phyloP scores from a whole-genome alignment of 30 jellyfish, hydroid and myxozoan species.

The Turritopsis dohrnii region DNA sequence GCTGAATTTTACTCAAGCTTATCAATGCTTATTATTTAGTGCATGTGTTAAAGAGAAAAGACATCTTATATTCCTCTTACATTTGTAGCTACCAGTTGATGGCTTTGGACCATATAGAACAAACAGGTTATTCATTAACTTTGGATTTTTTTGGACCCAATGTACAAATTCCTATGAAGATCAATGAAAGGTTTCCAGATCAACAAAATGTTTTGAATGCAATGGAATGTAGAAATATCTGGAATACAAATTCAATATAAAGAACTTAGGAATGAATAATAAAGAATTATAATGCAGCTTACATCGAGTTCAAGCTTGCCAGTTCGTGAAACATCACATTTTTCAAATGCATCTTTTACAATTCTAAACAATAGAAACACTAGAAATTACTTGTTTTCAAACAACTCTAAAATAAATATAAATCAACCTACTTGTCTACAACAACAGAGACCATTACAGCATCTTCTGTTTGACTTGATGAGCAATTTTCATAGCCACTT shows the following conservation, averaged over 20 bases:
- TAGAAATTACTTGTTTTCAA: neutral
- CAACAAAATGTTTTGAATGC: neutral
- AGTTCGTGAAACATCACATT: slow-evolving; percentile 72
- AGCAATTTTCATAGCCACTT: neutral
- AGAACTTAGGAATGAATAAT: neutral
- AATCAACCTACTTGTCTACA: slow-evolving; percentile 25
- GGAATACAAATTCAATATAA: neutral
- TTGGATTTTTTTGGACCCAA: slow-evolving; percentile 77
- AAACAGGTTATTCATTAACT: slow-evolving; percentile 50
- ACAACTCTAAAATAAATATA: neutral
- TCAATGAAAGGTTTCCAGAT: neutral
- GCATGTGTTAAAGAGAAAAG: too few relatives aligned
- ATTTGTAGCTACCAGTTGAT: neutral
- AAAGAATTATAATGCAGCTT: neutral
- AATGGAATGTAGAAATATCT: neutral
- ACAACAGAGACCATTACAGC: slow-evolving; percentile 29
- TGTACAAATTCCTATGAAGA: slow-evolving; percentile 59
- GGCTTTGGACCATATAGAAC: slow-evolving; percentile 58
- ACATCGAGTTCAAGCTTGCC: slow-evolving; percentile 76
- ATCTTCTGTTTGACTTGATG: slow-evolving; percentile 23
- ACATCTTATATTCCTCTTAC: slow-evolving; percentile 14
- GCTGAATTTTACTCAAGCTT: too few relatives aligned
- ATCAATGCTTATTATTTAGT: too few relatives aligned
- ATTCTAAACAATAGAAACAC: slow-evolving; percentile 30
- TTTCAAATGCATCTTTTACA: slow-evolving; percentile 74